phyloP scores from a whole-genome alignment of 2,797 vertebrate genomes.

The Catamblyrhynchus diadema region DNA sequence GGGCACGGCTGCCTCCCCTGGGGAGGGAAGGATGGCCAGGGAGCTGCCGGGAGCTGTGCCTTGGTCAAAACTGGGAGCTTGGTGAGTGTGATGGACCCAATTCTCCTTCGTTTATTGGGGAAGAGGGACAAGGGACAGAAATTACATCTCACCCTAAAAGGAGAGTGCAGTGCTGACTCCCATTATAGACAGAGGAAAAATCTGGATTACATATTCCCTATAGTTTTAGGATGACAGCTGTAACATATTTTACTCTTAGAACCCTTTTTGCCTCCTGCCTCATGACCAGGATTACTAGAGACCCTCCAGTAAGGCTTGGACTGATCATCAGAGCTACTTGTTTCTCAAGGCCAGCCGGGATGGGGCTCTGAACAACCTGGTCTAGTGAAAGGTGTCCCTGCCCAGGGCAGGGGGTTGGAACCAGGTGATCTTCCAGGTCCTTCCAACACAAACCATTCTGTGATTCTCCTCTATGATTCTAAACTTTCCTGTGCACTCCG shows the following conservation, averaged over 20 bases:
- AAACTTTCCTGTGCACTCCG: background rate
- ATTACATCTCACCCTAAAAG: background rate
- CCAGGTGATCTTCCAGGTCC: background rate
- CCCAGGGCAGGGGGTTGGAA: background rate
- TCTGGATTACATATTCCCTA: rapidly evolving
- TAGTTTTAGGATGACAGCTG: background rate
- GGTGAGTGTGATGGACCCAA: rapidly evolving
- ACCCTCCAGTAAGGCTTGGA: background rate
- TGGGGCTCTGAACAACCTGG: background rate
- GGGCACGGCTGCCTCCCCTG: background rate
- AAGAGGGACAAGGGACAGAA: background rate
- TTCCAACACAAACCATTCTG: background rate
- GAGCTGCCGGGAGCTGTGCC: background rate
- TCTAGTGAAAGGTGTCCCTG: background rate
- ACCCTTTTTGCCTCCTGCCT: background rate
- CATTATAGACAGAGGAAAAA: rapidly evolving
- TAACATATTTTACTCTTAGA: background rate
- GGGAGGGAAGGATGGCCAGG: rapidly evolving
- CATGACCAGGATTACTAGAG: too few relatives aligned
- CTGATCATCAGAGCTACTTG: rapidly evolving
- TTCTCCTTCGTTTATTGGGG: rapidly evolving
- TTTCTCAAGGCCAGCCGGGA: background rate
- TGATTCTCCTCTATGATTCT: background rate
- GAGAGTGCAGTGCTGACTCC: background rate
- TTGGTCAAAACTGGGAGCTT: background rate